Evolutionary conservation across 2,888 invertebrate genomes (phyloP).

Genomic region (Hermodice carunculata): DNA sequence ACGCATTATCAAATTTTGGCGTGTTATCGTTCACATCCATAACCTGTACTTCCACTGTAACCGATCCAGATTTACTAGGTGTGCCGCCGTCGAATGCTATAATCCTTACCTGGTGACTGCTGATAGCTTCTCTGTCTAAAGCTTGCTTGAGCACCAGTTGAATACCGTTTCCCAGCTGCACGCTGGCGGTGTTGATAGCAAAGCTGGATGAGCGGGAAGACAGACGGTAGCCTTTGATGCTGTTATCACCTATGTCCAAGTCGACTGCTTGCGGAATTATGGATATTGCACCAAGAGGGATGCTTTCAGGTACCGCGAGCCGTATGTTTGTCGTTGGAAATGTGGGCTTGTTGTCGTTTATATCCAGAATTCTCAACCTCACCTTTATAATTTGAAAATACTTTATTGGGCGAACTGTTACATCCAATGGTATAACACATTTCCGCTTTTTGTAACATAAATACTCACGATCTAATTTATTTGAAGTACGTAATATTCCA

Average conservation of each 20-base stretch:
- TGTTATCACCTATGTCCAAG: slow-evolving; percentile 23
- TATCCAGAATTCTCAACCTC: slow-evolving; percentile 23
- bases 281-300: slow-evolving; percentile 14
- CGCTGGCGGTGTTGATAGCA: slow-evolving; percentile 8
- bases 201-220: slow-evolving; percentile 5
- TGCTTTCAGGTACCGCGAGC: slow-evolving; percentile 18
- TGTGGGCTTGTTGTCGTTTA: slow-evolving; percentile 31
- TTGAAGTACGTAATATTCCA: neutral
- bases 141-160: slow-evolving; percentile 11
- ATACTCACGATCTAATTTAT: slow-evolving; percentile 6
- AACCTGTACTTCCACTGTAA: slow-evolving; percentile 13
- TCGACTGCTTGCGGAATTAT: slow-evolving; percentile 32
- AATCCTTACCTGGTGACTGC: slow-evolving; percentile 4
- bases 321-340: slow-evolving; percentile 14
- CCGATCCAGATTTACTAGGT: slow-evolving; percentile 12
- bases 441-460: slow-evolving; percentile 1
- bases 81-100: slow-evolving; percentile 16
- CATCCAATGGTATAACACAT: slow-evolving; percentile 3
- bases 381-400: slow-evolving; percentile 29
- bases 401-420: slow-evolving; percentile 8
- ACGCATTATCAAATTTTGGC: slow-evolving; percentile 11
- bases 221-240: slow-evolving; percentile 22
- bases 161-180: slow-evolving; percentile 45
- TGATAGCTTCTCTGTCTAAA: slow-evolving; percentile 23
- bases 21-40: slow-evolving; percentile 22